Conservation (phyloP, 2,797 vertebrate genomes). For the Girardinus metallicus region DNA sequence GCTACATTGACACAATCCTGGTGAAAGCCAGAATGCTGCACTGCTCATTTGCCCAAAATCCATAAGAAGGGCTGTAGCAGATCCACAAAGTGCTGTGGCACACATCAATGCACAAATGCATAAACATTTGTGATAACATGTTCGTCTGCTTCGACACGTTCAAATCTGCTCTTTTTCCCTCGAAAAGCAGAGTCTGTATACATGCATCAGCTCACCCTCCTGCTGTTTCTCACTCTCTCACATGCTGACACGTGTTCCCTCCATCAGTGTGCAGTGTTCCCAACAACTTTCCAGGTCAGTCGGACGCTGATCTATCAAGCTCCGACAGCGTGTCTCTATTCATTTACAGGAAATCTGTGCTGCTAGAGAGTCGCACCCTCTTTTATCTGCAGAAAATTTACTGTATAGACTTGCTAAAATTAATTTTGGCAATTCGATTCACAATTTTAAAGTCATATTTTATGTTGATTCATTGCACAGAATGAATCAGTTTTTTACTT, state of each 20-base stretch:
- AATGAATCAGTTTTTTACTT: neutral
- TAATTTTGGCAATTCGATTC: neutral
- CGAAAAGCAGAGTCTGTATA: slow-evolving; percentile 21
- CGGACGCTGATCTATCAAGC: slow-evolving; percentile 79
- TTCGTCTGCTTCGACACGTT: neutral
- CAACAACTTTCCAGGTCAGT: slow-evolving; percentile 66
- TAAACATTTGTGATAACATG: slow-evolving; percentile 39
- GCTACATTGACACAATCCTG: slow-evolving; percentile 52
- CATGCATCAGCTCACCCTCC: slow-evolving; percentile 25
- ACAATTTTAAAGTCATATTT: neutral
- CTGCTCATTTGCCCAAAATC: slow-evolving; percentile 42
- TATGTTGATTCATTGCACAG: neutral
- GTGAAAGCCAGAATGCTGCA: slow-evolving; percentile 21
- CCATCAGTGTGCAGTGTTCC: slow-evolving; percentile 76
- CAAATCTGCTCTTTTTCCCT: slow-evolving; percentile 19
- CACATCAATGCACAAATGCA: slow-evolving; percentile 31
- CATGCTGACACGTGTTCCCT: slow-evolving; percentile 14
- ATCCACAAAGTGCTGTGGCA: slow-evolving; percentile 29
- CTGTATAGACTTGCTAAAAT: slow-evolving; percentile 10
- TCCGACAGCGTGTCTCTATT: slow-evolving; percentile 64
- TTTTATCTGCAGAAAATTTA: slow-evolving; percentile 55
- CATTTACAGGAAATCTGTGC: slow-evolving; percentile 71
- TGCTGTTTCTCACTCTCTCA: slow-evolving; percentile 20
- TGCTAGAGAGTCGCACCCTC: slow-evolving; percentile 50
- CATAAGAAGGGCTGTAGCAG: slow-evolving; percentile 29